Conservation (phyloP, 2,888 invertebrate species). For the Oithona nana region DNA sequence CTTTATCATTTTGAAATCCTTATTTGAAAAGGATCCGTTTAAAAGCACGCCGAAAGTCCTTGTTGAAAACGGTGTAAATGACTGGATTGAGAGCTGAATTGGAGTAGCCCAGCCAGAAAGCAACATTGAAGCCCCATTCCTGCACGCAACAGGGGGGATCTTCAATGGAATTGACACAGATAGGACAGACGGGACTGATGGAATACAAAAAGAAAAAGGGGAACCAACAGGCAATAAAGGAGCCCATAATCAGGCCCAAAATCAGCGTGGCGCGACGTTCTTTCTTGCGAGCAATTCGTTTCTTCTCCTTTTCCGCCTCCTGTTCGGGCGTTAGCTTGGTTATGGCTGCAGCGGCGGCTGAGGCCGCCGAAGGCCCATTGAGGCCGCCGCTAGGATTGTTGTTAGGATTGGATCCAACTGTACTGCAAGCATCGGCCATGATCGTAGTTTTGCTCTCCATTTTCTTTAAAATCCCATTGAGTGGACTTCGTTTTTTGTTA, state of each 20-base stretch:
- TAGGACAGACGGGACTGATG: conserved; percentile 54
- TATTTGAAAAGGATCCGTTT: conserved; percentile 86
- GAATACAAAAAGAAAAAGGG: conserved; percentile 93
- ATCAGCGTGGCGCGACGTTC: conserved; percentile 92
- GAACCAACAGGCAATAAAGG: conserved; percentile 94
- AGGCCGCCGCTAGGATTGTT: not conserved
- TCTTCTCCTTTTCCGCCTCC: conserved; percentile 15
- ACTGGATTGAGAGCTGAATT: conserved; percentile 81
- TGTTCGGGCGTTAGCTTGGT: not conserved
- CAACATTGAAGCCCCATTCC: conserved; percentile 65
- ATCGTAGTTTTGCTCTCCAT: not conserved
- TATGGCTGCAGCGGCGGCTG: not conserved
- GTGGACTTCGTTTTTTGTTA: not conserved
- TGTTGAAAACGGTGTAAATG: conserved; percentile 91
- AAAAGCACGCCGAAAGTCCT: conserved; percentile 89
- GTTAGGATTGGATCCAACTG: not conserved
- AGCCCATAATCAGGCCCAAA: conserved; percentile 90
- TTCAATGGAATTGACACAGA: not conserved
- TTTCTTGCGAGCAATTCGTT: conserved; percentile 53
- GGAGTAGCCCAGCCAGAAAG: conserved; percentile 93
- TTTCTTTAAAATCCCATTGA: not conserved
- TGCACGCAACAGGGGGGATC: conserved; percentile 44
- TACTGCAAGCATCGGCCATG: not conserved
- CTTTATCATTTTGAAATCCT: too few species aligned
- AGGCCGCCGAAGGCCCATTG: not conserved